Evolutionary conservation across 92 coral and sea anemone genomes (phyloP).

Genomic region (Umimayanthus kanabou): DNA sequence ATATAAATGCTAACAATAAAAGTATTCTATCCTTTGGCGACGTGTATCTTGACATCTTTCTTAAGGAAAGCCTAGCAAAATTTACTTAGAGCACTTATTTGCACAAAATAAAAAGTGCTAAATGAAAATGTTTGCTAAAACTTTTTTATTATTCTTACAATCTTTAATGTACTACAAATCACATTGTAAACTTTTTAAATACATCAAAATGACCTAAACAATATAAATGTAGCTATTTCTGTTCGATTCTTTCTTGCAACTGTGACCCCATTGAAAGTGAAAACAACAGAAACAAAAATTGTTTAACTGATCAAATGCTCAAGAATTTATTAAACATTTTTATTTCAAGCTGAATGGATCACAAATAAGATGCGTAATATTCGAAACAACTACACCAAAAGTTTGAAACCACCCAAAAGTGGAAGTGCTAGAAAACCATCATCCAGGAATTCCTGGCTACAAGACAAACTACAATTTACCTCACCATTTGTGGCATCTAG

Average conservation of each 20-base stretch:
- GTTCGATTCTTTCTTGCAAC: neutral
- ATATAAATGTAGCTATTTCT: neutral
- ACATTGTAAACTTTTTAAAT: neutral
- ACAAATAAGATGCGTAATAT: neutral
- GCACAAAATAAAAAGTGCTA: neutral
- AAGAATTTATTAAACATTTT: neutral
- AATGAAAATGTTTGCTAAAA: neutral
- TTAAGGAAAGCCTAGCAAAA: too few relatives aligned
- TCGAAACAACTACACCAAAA: neutral
- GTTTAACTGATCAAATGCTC: slow-evolving; percentile 1
- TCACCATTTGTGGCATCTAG: too few relatives aligned
- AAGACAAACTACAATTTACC: too few relatives aligned
- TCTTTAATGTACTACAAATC: neutral
- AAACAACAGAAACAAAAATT: neutral
- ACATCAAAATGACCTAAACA: neutral
- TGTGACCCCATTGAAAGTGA: too few relatives aligned
- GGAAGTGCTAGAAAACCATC: neutral
- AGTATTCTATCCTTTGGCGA: too few relatives aligned
- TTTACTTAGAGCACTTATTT: neutral
- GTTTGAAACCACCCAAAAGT: slow-evolving; percentile 17
- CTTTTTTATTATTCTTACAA: neutral
- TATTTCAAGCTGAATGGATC: slow-evolving; percentile 7
- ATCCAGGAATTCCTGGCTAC: slow-evolving; percentile 13
- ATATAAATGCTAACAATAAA: neutral
- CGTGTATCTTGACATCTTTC: too few relatives aligned